Percentiles rank a stretch among this genome's conserved stretches.
Conservation (phyloP, 2,113 vertebrate species). For the Oenanthe oenanthe region DNA sequence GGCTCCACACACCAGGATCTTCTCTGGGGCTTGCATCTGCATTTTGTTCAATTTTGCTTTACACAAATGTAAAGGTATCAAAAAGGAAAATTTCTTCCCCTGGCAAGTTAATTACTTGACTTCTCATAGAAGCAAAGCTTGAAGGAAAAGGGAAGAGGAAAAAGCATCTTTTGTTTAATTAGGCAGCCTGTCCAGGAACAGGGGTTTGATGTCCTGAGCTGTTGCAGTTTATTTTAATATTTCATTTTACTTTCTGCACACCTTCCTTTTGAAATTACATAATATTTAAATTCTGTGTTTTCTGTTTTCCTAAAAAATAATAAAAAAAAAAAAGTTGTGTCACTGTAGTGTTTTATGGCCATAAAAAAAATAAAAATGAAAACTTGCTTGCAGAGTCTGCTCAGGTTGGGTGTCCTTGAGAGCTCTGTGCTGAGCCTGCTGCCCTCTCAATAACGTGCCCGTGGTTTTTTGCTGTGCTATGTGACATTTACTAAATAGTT, state of each 20-base stretch:
- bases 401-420: neutral
- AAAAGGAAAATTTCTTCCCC: conserved; percentile 38
- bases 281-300: neutral
- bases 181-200: neutral
- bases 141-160: conserved; percentile 7
- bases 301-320: neutral
- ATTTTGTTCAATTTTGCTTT: neutral
- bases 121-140: conserved; percentile 31
- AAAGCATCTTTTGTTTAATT: neutral
- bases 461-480: neutral
- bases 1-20: neutral
- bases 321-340: neutral
- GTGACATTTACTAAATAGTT: conserved; percentile 14
- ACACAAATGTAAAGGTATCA: neutral
- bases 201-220: neutral
- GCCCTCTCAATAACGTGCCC: neutral
- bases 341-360: neutral
- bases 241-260: neutral
- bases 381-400: neutral
- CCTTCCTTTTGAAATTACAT: neutral
- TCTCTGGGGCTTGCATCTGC: neutral
- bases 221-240: neutral
- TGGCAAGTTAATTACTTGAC: conserved; percentile 34
- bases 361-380: no score
- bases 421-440: neutral